Percentiles rank a stretch among this genome's conserved stretches.
These are phyloP conservation scores for Melanargia galathea DNA, from an alignment of 2,888 invertebrate species.

Conservation along the genomic window DNA sequence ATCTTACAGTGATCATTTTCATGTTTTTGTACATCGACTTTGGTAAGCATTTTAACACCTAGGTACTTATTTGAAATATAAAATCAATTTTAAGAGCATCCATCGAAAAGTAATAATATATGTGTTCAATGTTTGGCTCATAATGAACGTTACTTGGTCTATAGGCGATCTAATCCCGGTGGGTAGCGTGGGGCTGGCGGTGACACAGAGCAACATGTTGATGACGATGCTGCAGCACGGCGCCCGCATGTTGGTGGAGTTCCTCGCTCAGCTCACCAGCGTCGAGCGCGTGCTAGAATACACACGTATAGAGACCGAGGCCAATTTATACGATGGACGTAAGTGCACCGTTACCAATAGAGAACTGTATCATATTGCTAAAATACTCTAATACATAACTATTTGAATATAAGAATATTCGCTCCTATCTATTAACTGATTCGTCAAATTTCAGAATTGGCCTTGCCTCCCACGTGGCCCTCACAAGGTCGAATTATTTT, in stretches of 20 bases:
- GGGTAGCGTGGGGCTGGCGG: constrained; percentile 85
- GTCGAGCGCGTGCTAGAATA: constrained; percentile 94
- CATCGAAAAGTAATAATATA: too few species aligned
- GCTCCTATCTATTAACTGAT: background rate
- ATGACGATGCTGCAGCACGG: constrained; percentile 88
- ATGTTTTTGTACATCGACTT: constrained; percentile 82
- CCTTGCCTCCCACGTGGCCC: constrained; percentile 84
- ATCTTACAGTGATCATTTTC: constrained; percentile 84
- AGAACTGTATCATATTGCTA: too few species aligned
- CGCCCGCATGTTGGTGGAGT: constrained; percentile 92
- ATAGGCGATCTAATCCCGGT: constrained; percentile 67
- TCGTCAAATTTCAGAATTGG: constrained; percentile 58
- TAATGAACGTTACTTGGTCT: too few species aligned
- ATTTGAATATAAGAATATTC: too few species aligned
- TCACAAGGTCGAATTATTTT: constrained; percentile 83
- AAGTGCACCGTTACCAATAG: constrained; percentile 40
- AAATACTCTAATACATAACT: too few species aligned
- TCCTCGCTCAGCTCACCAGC: constrained; percentile 88
- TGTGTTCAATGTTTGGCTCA: too few species aligned
- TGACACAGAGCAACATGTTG: constrained; percentile 84
- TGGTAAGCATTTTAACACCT: constrained; percentile 59
- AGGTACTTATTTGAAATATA: too few species aligned
- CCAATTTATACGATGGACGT: constrained; percentile 77
- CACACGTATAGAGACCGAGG: constrained; percentile 84
- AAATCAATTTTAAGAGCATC: too few species aligned